These are phyloP conservation scores for Climacteris rufus DNA, from an alignment of 2,113 vertebrate genomes.

Conservation along the genomic window DNA sequence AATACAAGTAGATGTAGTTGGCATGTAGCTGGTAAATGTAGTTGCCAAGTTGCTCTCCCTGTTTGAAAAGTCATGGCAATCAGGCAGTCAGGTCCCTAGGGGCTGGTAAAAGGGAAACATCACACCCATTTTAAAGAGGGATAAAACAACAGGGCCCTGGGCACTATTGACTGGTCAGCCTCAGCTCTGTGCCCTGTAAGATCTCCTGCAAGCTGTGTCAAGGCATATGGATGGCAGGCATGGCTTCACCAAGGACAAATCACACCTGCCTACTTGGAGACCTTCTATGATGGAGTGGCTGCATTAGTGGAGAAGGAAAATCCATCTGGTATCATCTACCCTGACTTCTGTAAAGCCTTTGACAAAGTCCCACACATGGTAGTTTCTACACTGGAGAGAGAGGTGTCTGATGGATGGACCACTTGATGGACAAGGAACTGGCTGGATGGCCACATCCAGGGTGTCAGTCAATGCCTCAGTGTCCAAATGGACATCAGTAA, in stretches of 20 bases:
- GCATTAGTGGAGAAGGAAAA: neutral
- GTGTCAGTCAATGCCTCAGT: neutral
- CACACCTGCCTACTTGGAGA: neutral
- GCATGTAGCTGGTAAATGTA: neutral
- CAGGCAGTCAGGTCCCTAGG: neutral
- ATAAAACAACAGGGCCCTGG: neutral
- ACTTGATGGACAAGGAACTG: neutral
- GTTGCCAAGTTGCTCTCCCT: neutral
- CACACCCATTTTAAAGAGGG: neutral
- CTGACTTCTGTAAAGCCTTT: neutral
- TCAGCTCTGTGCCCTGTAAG: neutral
- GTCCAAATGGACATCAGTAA: neutral
- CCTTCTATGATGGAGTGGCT: neutral
- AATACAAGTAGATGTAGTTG: neutral
- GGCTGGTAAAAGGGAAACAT: neutral
- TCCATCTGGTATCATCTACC: neutral
- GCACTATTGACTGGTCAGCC: neutral
- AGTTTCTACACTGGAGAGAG: neutral
- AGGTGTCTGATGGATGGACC: neutral
- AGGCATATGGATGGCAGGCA: neutral
- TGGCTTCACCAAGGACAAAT: neutral
- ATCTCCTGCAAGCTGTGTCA: neutral
- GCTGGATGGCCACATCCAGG: neutral
- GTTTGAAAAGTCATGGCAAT: neutral
- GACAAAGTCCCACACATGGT: neutral